Evolutionary conservation across 2,113 vertebrate species (phyloP).

Genomic region (Podocnemis expansa): DNA sequence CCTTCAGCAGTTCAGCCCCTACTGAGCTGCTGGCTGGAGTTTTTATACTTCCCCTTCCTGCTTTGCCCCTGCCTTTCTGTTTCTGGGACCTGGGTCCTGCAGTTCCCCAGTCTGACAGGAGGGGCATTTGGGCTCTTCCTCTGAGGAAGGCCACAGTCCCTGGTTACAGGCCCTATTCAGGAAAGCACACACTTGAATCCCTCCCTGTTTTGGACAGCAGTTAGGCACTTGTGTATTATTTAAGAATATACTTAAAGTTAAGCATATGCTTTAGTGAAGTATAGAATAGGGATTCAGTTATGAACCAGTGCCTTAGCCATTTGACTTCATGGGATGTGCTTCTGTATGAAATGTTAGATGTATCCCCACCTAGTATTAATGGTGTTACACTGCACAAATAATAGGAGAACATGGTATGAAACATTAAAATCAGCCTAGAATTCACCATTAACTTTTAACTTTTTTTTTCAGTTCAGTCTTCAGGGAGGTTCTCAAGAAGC

Average conservation of each 20-base stretch:
- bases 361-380: neutral
- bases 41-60: too few relatives aligned
- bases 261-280: neutral
- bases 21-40: too few relatives aligned
- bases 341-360: neutral
- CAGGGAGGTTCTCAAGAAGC: slow-evolving; percentile 34
- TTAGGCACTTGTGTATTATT: neutral
- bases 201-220: neutral
- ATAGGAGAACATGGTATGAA: neutral
- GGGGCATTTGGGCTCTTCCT: too few relatives aligned
- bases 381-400: neutral
- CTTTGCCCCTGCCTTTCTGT: too few relatives aligned
- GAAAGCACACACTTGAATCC: neutral
- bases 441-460: neutral
- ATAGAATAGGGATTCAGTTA: neutral
- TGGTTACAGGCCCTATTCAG: neutral
- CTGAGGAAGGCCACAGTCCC: too few relatives aligned
- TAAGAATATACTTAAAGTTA: neutral
- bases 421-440: neutral
- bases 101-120: too few relatives aligned
- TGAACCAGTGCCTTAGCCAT: neutral
- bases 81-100: too few relatives aligned
- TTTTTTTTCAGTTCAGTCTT: slow-evolving; percentile 51
- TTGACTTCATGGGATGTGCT: neutral
- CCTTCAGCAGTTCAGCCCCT: too few relatives aligned